Base-by-base conservation (phyloP, 2,888 invertebrate species). In the Agrotis ipsilon region DNA sequence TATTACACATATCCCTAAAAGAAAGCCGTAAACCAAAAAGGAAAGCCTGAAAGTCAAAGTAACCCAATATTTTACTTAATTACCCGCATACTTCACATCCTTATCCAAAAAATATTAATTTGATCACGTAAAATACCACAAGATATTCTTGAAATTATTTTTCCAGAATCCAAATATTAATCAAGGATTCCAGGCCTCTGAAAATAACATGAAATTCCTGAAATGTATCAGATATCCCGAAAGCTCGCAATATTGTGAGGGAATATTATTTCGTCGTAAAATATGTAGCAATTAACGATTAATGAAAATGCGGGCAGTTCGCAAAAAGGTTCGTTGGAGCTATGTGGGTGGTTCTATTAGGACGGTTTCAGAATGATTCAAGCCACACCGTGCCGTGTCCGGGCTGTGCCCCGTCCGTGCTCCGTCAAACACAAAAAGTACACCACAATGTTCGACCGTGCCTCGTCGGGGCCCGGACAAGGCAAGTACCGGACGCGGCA, bases 281-380 rank as follows among this genome's bases (percentile, higher is more conserved):
- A 82, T 73, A 68, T 74, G 68, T 70, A 82, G 69, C 68, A 74
- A 82, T 80, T 82, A 78, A 67, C 58, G 70, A 58, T 61, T 75
- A 79, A 68, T 82, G 71, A 70, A 82, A 69, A 69, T 64, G 58
- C 39, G 52, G 57, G 75, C 68, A 82, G 59, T 61, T 64, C 32
- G 16, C 39, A 16, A 43, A 78, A 68, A 78, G 62, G 63, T 46
- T 58, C 27, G 19, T 0, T 18, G 27, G n/a, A 49, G 11, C 18
- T 3, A 43, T 54, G 61, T 65, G 61, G 58, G 65, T 43, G 52
- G 39, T 39, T 39, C 39, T 9, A 11, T 9, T 39, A 39, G 11
- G 9, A 39, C 39, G 39, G 39, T 39, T 39, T 39, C n/a, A n/a
- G n/a, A n/a, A n/a, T n/a, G n/a, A n/a, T n/a, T n/a, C n/a, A n/a